Percentiles rank a stretch among this genome's conserved stretches.
Conservation (phyloP, 2,888 invertebrate species). For the Parelbella ahira region DNA sequence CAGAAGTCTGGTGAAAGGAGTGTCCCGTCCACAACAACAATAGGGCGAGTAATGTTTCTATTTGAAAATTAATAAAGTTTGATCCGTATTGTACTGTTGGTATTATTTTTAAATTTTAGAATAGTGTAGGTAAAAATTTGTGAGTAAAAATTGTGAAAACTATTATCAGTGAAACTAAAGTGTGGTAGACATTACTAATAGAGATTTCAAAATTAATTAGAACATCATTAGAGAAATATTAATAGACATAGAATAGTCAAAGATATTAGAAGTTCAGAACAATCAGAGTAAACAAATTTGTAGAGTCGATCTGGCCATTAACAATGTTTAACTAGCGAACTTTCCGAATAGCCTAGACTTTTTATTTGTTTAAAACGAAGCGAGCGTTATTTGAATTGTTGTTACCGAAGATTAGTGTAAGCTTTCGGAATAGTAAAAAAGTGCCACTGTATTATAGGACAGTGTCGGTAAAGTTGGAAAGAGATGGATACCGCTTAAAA, state of each 20-base stretch:
- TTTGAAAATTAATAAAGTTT: slow-evolving; percentile 65
- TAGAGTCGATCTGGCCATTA: slow-evolving; percentile 61
- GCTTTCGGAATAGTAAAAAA: slow-evolving; percentile 48
- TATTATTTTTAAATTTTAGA: slow-evolving; percentile 58
- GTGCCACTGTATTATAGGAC: slow-evolving; percentile 33
- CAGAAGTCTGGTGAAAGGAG: slow-evolving; percentile 61
- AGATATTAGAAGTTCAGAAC: slow-evolving; percentile 51
- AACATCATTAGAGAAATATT: slow-evolving; percentile 46
- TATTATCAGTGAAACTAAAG: slow-evolving; percentile 44
- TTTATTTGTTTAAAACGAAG: slow-evolving; percentile 46
- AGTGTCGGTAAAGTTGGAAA: slow-evolving; percentile 37
- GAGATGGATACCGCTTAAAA: slow-evolving; percentile 34
- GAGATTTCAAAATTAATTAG: slow-evolving; percentile 58
- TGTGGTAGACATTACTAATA: slow-evolving; percentile 67
- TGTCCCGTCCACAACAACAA: slow-evolving; percentile 57
- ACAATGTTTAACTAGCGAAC: slow-evolving; percentile 55
- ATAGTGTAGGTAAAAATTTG: slow-evolving; percentile 58
- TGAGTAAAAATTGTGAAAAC: slow-evolving; percentile 46
- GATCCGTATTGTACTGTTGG: slow-evolving; percentile 45
- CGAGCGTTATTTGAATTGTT: slow-evolving; percentile 58
- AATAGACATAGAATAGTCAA: slow-evolving; percentile 65
- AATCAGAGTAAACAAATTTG: slow-evolving; percentile 50
- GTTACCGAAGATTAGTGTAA: slow-evolving; percentile 46
- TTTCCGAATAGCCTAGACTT: slow-evolving; percentile 56
- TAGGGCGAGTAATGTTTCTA: slow-evolving; percentile 77